Evolutionary conservation across 2,888 invertebrate species (phyloP), one percentile per base, ranked within the genome.

Genomic region (Adineta ricciae): DNA sequence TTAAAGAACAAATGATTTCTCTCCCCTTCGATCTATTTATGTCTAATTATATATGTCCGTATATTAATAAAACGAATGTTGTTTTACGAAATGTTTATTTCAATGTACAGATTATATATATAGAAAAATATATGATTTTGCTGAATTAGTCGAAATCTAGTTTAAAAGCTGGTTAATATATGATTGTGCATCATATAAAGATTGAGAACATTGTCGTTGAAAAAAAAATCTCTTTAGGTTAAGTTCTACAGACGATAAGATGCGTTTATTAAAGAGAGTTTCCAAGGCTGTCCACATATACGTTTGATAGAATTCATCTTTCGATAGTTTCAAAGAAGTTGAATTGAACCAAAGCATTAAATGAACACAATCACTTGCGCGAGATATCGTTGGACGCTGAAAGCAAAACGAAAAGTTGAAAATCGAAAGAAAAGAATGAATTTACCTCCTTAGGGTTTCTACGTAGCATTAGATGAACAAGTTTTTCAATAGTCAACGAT

Each of bases 241-340:
- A 41, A 78, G 78, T n/a, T 78, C 78, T 24, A 78, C 78, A 78
- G 7, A n/a, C 41, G 78, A 41, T 78, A 78, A 41, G 24, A 8
- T 78, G 5, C 24, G 38, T 78, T 78, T 78, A 24, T 78, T 78
- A n/a, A 78, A 78, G 24, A 78, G 41, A n/a, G 78, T 78, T 41
- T 78, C 78, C 21, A 78, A 41, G 19, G 78, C 78, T 78, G 38
- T 38, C 78, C 78, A 78, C 41, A 78, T 78, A 78, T 78, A 78
- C n/a, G 41, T n/a, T 19, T 78, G 78, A 78, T 78, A 78, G 41
- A 78, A 41, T 24, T 78, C 78, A 41, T 78, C 41, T 41, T 41
- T 78, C 16, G 32, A 32, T 41, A 41, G 24, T 11, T n/a, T 38
- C 19, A 64, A 19, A 32, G 32, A 3, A 8, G 38, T 41, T n/a